Evolutionary conservation across 2,888 invertebrate species (phyloP), one percentile per base, ranked within the genome.

Genomic region (Ganaspis brasiliensis): DNA sequence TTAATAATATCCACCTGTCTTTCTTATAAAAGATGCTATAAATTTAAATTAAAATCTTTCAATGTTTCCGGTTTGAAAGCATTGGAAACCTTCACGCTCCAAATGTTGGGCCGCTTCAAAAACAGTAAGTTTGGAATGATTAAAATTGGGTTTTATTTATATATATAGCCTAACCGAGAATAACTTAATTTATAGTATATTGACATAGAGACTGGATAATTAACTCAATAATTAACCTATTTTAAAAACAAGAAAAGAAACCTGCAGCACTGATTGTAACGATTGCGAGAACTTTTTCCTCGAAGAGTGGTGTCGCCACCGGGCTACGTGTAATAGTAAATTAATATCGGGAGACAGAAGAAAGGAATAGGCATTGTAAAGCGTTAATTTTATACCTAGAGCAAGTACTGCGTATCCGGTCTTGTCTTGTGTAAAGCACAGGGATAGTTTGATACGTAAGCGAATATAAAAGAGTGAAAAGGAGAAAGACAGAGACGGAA

Each of bases 271-370:
- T 16, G 59, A 57, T 26, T 8, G 16, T 14, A 31, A 9, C 2
- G 31, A 31, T 59, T 59, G 31, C 31, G 8, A 16, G 9, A 35
- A 35, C n/a, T 59, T 59, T 59, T 59, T 59, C 0, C 16, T 26
- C 6, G 10, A 14, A 59, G 26, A 57, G 10, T 31, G n/a, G 31
- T 59, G 24, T 59, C 59, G 31, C 59, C 35, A 59, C 16, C n/a
- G 31, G 31, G 31, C 31, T 31, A 31, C 26, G 16, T 10, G 16
- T 59, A 59, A 19, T 21, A 37, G 37, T 61, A 61, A 61, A 61
- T 61, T 61, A 37, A 37, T 61, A 61, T 61, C 61, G 61, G 16
- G 57, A 57, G 57, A 57, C 57, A 57, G 26, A 61, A 61, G 61
- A 61, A 67, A 67, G 45, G 21, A 67, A 40, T 8, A 45, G 1